Percentiles rank a stretch among this genome's conserved stretches.
Evolutionary conservation across 2,888 invertebrate genomes (phyloP).

Genomic region (Clanis bilineata): DNA sequence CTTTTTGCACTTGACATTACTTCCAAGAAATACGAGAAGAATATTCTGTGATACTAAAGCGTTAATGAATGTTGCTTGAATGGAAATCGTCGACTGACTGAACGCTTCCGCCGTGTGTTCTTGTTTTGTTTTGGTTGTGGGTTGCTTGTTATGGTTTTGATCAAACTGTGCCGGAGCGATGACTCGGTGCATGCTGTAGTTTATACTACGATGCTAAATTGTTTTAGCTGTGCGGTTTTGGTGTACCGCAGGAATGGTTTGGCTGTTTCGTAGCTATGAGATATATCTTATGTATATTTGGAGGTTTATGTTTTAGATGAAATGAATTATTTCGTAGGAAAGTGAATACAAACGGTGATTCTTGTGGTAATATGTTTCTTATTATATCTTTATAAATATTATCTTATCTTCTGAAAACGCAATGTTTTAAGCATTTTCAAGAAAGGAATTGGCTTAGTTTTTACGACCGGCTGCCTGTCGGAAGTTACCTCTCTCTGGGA

Average conservation of each 20-base stretch:
- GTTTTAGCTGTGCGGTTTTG: slow-evolving; percentile 7
- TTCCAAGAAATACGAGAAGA: slow-evolving; percentile 17
- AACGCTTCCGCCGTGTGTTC: slow-evolving; percentile 39
- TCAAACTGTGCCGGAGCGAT: slow-evolving; percentile 41
- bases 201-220: slow-evolving; percentile 18
- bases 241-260: slow-evolving; percentile 8
- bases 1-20: slow-evolving; percentile 41
- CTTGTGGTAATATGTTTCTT: too few relatives aligned
- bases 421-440: too few relatives aligned
- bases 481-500: too few relatives aligned
- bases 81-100: slow-evolving; percentile 44
- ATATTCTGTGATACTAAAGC: slow-evolving; percentile 14
- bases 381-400: too few relatives aligned
- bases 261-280: not conserved
- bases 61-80: slow-evolving; percentile 32
- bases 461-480: too few relatives aligned
- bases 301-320: not conserved
- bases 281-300: not conserved
- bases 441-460: too few relatives aligned
- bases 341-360: too few relatives aligned
- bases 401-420: too few relatives aligned
- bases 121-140: slow-evolving; percentile 55
- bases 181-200: slow-evolving; percentile 35
- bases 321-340: too few relatives aligned
- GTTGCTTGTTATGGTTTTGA: slow-evolving; percentile 58